A percentile compares a stretch with the other conserved stretches of the same genome.
Conservation (phyloP, 2,797 vertebrate species). For the Rhodeus uyekii region DNA sequence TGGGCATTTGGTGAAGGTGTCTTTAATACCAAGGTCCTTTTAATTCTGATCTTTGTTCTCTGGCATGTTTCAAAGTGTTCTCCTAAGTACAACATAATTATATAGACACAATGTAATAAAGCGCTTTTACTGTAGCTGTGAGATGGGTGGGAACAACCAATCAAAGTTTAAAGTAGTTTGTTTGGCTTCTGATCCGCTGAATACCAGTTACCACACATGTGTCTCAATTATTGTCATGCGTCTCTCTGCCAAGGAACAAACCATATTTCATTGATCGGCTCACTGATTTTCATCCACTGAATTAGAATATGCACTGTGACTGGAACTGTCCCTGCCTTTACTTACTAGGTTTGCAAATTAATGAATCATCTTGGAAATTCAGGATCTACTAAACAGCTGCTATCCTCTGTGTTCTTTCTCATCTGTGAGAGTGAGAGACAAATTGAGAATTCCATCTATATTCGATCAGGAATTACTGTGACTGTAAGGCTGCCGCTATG, state of each 20-base stretch:
- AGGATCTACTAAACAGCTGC: conserved; percentile 24
- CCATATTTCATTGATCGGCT: background rate
- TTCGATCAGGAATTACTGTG: conserved; percentile 19
- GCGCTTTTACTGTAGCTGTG: background rate
- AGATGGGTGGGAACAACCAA: background rate
- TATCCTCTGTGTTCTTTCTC: background rate
- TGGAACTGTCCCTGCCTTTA: conserved; percentile 17
- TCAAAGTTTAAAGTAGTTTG: background rate
- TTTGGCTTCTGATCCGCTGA: background rate
- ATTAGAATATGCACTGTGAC: background rate
- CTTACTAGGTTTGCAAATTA: conserved; percentile 18
- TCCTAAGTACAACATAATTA: conserved; percentile 18
- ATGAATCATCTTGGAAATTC: conserved; percentile 32
- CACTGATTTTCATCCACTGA: background rate
- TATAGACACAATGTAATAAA: conserved; percentile 17
- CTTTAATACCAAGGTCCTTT: no score
- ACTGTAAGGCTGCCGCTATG: conserved; percentile 3
- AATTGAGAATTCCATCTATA: background rate
- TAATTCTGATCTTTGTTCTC: conserved; percentile 3
- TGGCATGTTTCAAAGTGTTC: conserved; percentile 13
- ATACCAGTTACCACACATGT: background rate
- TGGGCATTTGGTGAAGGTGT: background rate
- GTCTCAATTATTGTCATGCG: background rate
- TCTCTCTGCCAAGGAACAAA: background rate
- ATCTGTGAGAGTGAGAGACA: background rate